A percentile compares a stretch with the other conserved stretches of the same genome.
Conservation (phyloP, 2,888 invertebrate genomes). For the Papilio protenor region DNA sequence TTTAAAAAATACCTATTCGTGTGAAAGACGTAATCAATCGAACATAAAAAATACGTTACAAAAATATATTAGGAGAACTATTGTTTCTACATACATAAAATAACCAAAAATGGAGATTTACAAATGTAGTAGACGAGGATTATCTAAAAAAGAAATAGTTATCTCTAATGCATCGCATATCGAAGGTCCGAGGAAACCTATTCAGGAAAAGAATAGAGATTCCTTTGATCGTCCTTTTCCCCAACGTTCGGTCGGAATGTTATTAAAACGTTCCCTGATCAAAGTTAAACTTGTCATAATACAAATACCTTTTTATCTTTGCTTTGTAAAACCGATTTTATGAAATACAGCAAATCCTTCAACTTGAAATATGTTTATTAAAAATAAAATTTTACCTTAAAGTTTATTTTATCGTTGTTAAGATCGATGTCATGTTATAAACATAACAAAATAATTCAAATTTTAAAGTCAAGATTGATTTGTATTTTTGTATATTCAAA, state of each 20-base stretch:
- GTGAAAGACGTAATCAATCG: neutral
- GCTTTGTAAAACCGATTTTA: neutral
- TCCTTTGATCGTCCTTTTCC: slow-evolving; percentile 9
- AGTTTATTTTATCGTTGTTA: too few relatives aligned
- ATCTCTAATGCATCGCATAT: neutral
- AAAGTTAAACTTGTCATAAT: slow-evolving; percentile 9
- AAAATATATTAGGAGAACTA: neutral
- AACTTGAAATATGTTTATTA: too few relatives aligned
- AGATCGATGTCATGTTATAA: too few relatives aligned
- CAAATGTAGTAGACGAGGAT: neutral
- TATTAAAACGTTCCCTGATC: slow-evolving; percentile 11
- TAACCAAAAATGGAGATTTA: neutral
- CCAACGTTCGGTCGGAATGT: slow-evolving; percentile 11
- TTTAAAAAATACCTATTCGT: neutral
- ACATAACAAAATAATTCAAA: too few relatives aligned
- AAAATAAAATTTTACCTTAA: too few relatives aligned
- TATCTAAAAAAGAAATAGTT: neutral
- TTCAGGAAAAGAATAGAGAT: slow-evolving; percentile 14
- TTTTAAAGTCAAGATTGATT: too few relatives aligned
- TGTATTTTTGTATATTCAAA: too few relatives aligned
- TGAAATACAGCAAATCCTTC: neutral
- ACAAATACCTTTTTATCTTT: neutral
- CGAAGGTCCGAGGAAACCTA: slow-evolving; percentile 4
- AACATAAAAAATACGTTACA: neutral
- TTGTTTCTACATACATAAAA: neutral